A percentile compares a stretch with the other conserved stretches of the same genome.
Evolutionary conservation across 2,888 invertebrate species (phyloP).

Genomic region (Tanytarsus gracilentus): DNA sequence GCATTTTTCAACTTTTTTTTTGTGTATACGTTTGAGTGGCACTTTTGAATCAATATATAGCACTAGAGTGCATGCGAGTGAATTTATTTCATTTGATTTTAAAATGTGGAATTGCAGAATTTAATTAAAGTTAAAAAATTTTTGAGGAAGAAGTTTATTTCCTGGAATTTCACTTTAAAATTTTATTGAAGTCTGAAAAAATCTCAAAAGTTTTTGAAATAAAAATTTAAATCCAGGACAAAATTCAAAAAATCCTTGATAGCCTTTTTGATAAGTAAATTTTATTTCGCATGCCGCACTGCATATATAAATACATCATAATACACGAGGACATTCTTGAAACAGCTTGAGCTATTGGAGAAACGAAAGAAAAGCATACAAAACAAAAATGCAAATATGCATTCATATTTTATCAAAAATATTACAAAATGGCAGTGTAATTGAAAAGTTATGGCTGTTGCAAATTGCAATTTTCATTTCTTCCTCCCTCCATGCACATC

Average conservation of each 20-base stretch:
- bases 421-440: constrained; percentile 20
- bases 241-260: too few relatives aligned
- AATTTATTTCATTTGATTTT: too few relatives aligned
- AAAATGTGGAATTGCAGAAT: too few relatives aligned
- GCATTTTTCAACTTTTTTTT: constrained; percentile 11
- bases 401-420: constrained; percentile 20
- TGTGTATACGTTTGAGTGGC: too few relatives aligned
- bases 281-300: not conserved
- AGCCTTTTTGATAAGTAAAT: constrained; percentile 1
- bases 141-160: too few relatives aligned
- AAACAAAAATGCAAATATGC: constrained; percentile 15
- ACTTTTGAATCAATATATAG: constrained; percentile 12
- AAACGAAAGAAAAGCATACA: not conserved
- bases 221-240: too few relatives aligned
- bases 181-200: too few relatives aligned
- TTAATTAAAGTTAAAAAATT: too few relatives aligned
- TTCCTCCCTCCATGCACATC: not conserved
- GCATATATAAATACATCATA: not conserved
- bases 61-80: too few relatives aligned
- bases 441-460: constrained; percentile 23
- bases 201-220: too few relatives aligned
- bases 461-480: constrained; percentile 19
- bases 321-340: not conserved
- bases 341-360: not conserved
- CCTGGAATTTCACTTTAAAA: too few relatives aligned